These are phyloP conservation scores for Elysia crispata DNA, from an alignment of 2,888 invertebrate species.

Conservation along the genomic window DNA sequence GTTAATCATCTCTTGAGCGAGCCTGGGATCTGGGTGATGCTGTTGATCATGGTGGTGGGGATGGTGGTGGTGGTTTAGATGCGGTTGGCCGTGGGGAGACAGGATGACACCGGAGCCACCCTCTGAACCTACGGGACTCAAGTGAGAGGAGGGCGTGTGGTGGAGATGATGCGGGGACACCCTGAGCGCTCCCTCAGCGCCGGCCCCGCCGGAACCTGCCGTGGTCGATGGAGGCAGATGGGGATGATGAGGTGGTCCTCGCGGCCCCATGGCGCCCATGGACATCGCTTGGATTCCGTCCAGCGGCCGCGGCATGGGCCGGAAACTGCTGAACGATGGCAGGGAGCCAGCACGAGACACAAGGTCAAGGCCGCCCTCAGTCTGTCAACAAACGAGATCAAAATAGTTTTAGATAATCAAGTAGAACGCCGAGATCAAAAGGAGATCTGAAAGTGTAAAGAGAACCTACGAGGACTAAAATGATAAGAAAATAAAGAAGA, in stretches of 20 bases:
- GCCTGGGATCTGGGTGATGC: conserved; percentile 53
- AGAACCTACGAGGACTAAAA: too few species aligned
- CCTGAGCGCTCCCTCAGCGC: not conserved
- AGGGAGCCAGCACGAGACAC: conserved; percentile 42
- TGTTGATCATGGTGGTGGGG: conserved; percentile 53
- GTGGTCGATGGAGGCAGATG: conserved; percentile 22
- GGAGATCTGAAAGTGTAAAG: too few species aligned
- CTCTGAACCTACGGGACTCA: conserved; percentile 38
- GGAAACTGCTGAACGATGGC: conserved; percentile 52
- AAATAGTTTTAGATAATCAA: not conserved
- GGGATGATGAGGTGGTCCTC: conserved; percentile 32
- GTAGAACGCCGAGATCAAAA: too few species aligned
- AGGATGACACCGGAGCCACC: conserved; percentile 17
- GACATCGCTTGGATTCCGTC: conserved; percentile 37
- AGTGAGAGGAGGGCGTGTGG: conserved; percentile 46
- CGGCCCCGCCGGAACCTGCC: not conserved
- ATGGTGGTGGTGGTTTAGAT: conserved; percentile 11
- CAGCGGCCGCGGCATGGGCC: conserved; percentile 35
- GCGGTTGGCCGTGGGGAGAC: conserved; percentile 28
- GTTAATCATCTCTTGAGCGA: conserved; percentile 48
- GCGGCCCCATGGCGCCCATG: conserved; percentile 34
- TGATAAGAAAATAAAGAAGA: too few species aligned
- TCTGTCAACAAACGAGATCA: conserved; percentile 6
- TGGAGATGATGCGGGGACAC: not conserved
- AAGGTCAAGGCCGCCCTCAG: conserved; percentile 32